Base-by-base conservation (phyloP, 2,797 vertebrate genomes). In the Podarcis lilfordi region DNA sequence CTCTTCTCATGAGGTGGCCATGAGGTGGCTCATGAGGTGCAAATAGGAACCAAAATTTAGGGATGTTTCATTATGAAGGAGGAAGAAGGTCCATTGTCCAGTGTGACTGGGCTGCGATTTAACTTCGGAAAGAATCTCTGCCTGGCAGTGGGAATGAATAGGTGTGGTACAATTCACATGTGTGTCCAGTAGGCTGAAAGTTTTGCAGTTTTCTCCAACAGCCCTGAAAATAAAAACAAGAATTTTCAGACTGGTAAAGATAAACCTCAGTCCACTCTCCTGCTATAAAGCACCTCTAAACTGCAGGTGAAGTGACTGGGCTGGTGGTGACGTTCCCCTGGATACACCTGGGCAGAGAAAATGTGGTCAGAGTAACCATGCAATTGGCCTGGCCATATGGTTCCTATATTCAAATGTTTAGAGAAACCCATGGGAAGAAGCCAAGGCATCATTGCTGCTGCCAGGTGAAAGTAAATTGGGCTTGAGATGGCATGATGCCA, bases 401-500 rank as follows among this genome's bases (percentile, higher is more conserved):
- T 15, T 35, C 69, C 11, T 59, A 8, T 40, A 59, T 59, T 23
- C 35, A 61, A 19, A 40, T 75, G 15, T 75, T 61, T 37, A 37
- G 32, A 84, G 21, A 40, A 25, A 76, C 7, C 8, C 35, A 9
- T 64, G 8, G 32, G 25, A 29, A 40, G 32, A 29, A 19, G 29
- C 27, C 29, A 71, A 15, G 5, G 7, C 25, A 40, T 15, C 17
- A 8, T 4, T 76, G 55, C 13, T 37, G 35, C 55, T 61, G 23
- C 35, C 45, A 37, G 25, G 15, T 76, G 61, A 25, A 5, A 25
- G 45, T 15, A 32, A 35, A 17, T 74, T 55, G 69, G 45, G n/a
- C 7, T 32, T 74, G 85, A 84, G 72, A 88, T 90, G 66, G 66
- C 79, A 69, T 83, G 66, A 69, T 68, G 90, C 93, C 91, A 91